Base-by-base conservation (phyloP, 2,888 invertebrate genomes). In the Phaonia tiefii region DNA sequence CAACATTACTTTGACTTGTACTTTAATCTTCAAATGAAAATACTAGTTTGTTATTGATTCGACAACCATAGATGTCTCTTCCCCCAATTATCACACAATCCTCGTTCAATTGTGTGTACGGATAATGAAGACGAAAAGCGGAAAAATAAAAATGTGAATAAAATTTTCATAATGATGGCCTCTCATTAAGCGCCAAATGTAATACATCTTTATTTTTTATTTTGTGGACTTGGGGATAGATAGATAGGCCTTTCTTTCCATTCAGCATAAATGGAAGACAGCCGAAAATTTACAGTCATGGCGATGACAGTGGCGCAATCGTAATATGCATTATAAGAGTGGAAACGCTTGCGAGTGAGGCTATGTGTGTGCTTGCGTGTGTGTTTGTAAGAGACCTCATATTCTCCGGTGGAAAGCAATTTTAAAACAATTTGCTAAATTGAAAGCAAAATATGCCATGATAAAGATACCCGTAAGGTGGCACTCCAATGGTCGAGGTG, bases 381-480 rank as follows among this genome's bases (percentile, higher is more conserved):
- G n/a, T n/a, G n/a, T n/a, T n/a, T n/a, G n/a, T n/a, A n/a, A n/a
- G n/a, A n/a, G n/a, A n/a, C n/a, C 13, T 26, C 1, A 54, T 25
- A 54, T 20, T 5, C 26, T 66, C 70, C 77, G 81, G 56, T 78
- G 56, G 72, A 81, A 78, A 75, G 72, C 75, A 78, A 81, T 81
- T 81, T 81, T 78, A 81, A 75, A 81, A 77, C 75, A 81, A 81
- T 81, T 81, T 78, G 49, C 56, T 67, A 81, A 81, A 81, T 81
- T 81, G 81, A 81, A 81, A 81, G 77, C 77, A 81, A 81, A 81
- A 75, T 72, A 78, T 60, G 81, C 71, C 75, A 66, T 46, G 42
- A 54, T 67, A 54, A 78, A 65, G 42, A 72, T 49, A 67, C 44
- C 44, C 4, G 22, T 25, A 54, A 25, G 54, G 54, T 54, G 54